Evolutionary conservation across 1,140 invertebrate genomes (phyloP).

Genomic region (Hycleus cichorii): DNA sequence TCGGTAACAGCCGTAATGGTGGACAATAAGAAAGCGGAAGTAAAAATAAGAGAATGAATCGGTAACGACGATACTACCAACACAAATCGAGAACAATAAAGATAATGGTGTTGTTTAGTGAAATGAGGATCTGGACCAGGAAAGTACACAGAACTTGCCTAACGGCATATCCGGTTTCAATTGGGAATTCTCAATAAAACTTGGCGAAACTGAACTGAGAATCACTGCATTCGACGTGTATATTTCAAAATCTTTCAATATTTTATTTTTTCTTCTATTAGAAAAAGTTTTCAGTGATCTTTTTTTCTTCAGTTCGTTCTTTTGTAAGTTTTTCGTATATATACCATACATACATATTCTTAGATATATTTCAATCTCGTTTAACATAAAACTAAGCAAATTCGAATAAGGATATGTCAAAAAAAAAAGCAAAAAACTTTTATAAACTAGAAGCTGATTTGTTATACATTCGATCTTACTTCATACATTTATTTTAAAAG

Average conservation of each 20-base stretch:
- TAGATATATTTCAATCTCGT: conserved; percentile 19
- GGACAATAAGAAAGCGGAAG: conserved; percentile 8
- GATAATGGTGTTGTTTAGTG: conserved; percentile 5
- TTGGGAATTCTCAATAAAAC: conserved; percentile 19
- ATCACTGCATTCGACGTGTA: conserved; percentile 17
- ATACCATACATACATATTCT: background rate
- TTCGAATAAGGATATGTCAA: background rate
- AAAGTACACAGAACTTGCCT: conserved; percentile 13
- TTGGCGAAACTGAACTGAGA: conserved; percentile 14
- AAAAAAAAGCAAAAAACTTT: conserved; percentile 4
- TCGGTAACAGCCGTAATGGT: conserved; percentile 5
- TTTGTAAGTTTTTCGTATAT: no score
- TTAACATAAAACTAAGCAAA: background rate
- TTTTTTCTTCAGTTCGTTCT: no score
- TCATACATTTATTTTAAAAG: no score
- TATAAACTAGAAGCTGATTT: conserved; percentile 4
- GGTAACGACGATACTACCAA: conserved; percentile 6
- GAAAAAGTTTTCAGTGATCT: background rate
- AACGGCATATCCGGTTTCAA: conserved; percentile 12
- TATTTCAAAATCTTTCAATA: conserved; percentile 15
- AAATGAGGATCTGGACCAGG: background rate
- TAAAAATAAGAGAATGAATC: conserved; percentile 9
- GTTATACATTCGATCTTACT: conserved; percentile 3
- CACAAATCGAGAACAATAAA: conserved; percentile 11
- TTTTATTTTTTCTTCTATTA: conserved; percentile 1